phyloP scores from a whole-genome alignment of 2,113 vertebrate species.

The Python bivittatus region DNA sequence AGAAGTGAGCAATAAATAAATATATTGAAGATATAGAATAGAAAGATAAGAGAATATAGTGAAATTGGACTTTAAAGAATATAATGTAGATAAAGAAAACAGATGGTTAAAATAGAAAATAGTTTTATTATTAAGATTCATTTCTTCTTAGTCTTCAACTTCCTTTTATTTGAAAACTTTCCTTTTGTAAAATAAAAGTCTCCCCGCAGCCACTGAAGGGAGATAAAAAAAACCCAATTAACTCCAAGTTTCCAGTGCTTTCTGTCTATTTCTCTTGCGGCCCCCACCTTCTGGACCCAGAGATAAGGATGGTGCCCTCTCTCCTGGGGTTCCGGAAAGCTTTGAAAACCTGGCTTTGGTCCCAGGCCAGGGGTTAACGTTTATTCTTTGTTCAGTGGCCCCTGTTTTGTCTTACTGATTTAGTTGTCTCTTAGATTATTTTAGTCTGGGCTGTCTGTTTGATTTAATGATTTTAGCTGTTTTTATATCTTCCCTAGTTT shows the following conservation, averaged over 20 bases:
- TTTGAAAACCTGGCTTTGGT: neutral
- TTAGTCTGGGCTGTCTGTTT: neutral
- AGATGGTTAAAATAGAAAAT: neutral
- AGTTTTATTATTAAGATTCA: neutral
- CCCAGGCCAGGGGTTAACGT: neutral
- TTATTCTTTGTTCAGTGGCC: neutral
- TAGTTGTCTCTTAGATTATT: too few species aligned
- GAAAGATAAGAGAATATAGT: neutral
- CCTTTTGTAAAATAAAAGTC: neutral
- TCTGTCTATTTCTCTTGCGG: neutral
- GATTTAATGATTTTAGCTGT: neutral
- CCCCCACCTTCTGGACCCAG: neutral
- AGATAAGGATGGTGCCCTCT: neutral
- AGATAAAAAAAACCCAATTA: neutral
- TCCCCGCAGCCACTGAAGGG: neutral
- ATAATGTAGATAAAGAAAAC: neutral
- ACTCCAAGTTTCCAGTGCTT: neutral
- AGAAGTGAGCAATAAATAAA: neutral
- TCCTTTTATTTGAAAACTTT: neutral
- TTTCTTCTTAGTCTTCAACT: neutral
- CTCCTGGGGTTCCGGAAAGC: too few species aligned
- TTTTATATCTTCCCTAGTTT: neutral
- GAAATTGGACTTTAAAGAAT: neutral
- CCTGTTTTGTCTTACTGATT: too few species aligned
- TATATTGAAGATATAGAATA: neutral